Base-by-base conservation (phyloP, 53 echinoderm and acorn worm genomes). In the Pentamera pediparva region DNA sequence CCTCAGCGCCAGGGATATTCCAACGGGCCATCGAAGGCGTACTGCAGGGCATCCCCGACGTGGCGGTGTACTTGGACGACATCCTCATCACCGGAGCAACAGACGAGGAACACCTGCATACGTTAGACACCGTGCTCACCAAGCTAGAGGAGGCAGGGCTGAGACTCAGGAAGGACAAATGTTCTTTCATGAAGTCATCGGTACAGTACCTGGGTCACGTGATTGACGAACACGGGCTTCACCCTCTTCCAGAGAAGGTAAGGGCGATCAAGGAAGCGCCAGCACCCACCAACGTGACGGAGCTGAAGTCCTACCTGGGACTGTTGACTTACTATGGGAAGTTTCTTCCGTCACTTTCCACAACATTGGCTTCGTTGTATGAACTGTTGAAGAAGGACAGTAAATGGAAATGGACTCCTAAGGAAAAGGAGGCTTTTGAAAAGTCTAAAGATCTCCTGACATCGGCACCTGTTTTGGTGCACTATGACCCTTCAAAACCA, bases 61-160 rank as follows among this genome's bases (percentile, higher is more conserved):
- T 77, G 25, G 47, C 61, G 37, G 70, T 81, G 25, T 81, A 86
- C 40, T 19, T 86, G 2, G 87, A 82, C 53, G 78, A 74, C 52
- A 86, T 69, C 26, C n/a, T 69, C 12, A 35, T 62, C 15, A 81
- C 74, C 3, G 62, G 85, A 12, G 8, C 31, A n/a, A 51, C 33
- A 11, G 55, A n/a, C 13, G 43, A 40, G 20, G 58, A 75, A 27
- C 65, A 64, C 20, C 43, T 39, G 11, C 36, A 51, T 25, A 75
- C 53, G n/a, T 24, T 84, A 13, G 18, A 54, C 13, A 3, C 50
- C 2, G 75, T 85, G 3, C 74, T 85, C 7, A 57, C 6, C 12
- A 54, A 50, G 20, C 26, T 85, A 9, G 15, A 75, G 28, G 25
- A 81, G 18, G 81, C 81, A 1, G 86, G 81, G 25, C 59, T 86